These are phyloP conservation scores for Caenorhabditis panamensis DNA, from an alignment of 2,888 invertebrate genomes.

Conservation along the genomic window DNA sequence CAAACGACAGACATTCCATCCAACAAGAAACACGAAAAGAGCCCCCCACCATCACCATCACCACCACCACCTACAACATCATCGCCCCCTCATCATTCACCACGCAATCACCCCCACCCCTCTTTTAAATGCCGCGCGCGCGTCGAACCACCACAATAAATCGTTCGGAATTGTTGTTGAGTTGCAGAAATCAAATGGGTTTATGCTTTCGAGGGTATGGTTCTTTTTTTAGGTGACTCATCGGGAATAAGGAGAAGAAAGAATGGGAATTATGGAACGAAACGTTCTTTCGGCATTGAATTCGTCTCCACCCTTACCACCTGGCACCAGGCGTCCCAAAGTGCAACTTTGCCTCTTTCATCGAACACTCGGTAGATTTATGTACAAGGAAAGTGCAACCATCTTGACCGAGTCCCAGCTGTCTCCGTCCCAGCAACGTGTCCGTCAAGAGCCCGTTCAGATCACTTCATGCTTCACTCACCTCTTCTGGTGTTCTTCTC, in stretches of 20 bases:
- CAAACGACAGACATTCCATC: conserved; percentile 48
- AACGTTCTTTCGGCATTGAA: too few relatives aligned
- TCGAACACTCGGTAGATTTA: too few relatives aligned
- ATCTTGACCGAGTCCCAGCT: too few relatives aligned
- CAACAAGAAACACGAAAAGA: conserved; percentile 50
- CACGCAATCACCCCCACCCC: conserved; percentile 17
- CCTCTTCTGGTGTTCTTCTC: too few relatives aligned
- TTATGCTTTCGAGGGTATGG: too few relatives aligned
- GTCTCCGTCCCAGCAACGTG: too few relatives aligned
- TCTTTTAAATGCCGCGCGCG: conserved; percentile 40
- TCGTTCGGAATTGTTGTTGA: conserved; percentile 63
- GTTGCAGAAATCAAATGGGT: conserved; percentile 20
- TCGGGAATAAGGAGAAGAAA: too few relatives aligned
- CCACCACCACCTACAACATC: conserved; percentile 13
- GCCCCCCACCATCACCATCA: conserved; percentile 14
- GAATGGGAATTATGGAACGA: too few relatives aligned
- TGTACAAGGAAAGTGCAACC: too few relatives aligned
- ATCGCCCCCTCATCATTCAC: conserved; percentile 35
- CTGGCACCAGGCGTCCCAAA: background rate
- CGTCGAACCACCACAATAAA: conserved; percentile 62
- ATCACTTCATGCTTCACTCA: too few relatives aligned
- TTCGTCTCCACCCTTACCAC: too few relatives aligned
- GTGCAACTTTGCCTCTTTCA: background rate
- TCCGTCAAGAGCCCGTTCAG: too few relatives aligned
- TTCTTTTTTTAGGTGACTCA: conserved; percentile 11